These are phyloP conservation scores for Psittacula cyanocephala DNA, from an alignment of 2,113 vertebrate species.

Conservation along the genomic window DNA sequence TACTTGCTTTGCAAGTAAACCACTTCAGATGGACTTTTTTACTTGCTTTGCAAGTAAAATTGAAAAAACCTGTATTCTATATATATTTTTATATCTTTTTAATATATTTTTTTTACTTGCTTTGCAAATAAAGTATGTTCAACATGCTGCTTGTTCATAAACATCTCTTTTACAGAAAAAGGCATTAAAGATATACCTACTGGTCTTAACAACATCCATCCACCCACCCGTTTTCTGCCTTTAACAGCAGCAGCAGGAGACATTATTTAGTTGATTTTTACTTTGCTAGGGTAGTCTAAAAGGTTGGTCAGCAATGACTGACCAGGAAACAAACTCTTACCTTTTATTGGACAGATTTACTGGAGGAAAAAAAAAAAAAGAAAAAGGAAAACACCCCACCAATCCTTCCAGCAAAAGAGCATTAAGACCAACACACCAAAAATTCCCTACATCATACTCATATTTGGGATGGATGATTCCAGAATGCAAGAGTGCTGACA, in stretches of 20 bases:
- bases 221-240: background rate
- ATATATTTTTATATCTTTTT: too few relatives aligned
- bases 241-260: background rate
- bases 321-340: background rate
- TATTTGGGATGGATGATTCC: background rate
- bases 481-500: background rate
- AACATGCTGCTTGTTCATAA: background rate
- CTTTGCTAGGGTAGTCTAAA: background rate
- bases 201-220: background rate
- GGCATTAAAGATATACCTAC: background rate
- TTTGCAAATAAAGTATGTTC: background rate
- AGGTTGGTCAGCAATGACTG: background rate
- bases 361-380: background rate
- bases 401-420: background rate
- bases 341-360: background rate
- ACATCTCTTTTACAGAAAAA: background rate
- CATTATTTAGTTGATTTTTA: background rate
- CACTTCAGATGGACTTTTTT: background rate
- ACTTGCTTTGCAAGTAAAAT: background rate
- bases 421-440: background rate
- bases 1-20: background rate
- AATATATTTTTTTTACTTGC: background rate
- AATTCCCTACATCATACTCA: background rate
- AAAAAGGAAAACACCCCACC: background rate
- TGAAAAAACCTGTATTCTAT: background rate